phyloP scores from a whole-genome alignment of 2,888 invertebrate genomes.

The Lamellibrachia columna region DNA sequence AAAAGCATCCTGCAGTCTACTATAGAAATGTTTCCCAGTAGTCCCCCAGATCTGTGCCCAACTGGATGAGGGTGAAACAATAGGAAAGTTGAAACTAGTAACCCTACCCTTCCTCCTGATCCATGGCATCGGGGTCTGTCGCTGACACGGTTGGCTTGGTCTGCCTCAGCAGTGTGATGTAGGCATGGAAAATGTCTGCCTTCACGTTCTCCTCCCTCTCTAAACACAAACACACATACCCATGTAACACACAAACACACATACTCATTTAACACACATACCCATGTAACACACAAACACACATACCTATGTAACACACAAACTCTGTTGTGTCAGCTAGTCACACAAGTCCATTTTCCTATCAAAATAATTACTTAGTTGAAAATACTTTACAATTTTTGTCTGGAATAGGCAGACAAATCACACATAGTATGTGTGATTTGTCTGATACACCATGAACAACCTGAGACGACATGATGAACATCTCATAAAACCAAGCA shows the following conservation, averaged over 20 bases:
- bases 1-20: background rate
- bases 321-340: too few relatives aligned
- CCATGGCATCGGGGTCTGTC: slow-evolving; percentile 65
- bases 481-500: too few relatives aligned
- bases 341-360: too few relatives aligned
- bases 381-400: too few relatives aligned
- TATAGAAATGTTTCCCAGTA: background rate
- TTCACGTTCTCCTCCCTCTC: slow-evolving; percentile 99
- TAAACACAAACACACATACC: slow-evolving; percentile 55
- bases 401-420: too few relatives aligned
- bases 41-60: background rate
- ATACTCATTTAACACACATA: background rate
- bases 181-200: slow-evolving; percentile 96
- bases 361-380: too few relatives aligned
- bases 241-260: background rate
- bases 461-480: too few relatives aligned
- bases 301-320: background rate
- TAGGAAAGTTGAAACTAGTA: background rate
- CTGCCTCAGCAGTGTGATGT: slow-evolving; percentile 89
- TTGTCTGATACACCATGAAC: too few relatives aligned
- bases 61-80: background rate
- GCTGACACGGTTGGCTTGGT: slow-evolving; percentile 76
- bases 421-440: too few relatives aligned
- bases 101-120: slow-evolving; percentile 59
- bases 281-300: background rate